Conservation (phyloP, 2,888 invertebrate species). For the Theodoxus fluviatilis region DNA sequence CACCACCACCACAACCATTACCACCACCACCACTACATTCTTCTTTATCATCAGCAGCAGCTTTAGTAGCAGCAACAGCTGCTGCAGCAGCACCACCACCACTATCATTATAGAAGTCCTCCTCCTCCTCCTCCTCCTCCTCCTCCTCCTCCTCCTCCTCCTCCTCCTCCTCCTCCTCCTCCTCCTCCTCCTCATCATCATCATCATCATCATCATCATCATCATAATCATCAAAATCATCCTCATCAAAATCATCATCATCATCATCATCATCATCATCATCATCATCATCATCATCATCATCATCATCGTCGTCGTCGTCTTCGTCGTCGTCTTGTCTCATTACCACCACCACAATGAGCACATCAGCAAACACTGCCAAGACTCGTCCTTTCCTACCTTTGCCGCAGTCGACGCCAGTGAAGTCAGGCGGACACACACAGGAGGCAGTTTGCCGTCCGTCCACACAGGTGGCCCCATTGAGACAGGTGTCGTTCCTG, state of each 20-base stretch:
- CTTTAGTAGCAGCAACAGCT: background rate
- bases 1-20: slow-evolving; percentile 12
- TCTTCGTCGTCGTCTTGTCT: slow-evolving; percentile 26
- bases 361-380: too few species aligned
- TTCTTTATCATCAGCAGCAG: background rate
- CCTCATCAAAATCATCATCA: slow-evolving; percentile 16
- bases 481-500: slow-evolving; percentile 41
- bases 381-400: too few species aligned
- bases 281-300: slow-evolving; percentile 15
- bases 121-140: background rate
- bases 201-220: slow-evolving; percentile 19
- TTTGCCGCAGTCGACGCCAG: slow-evolving; percentile 54
- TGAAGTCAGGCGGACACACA: slow-evolving; percentile 43
- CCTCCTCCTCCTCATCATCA: slow-evolving; percentile 2
- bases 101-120: slow-evolving; percentile 7
- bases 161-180: background rate
- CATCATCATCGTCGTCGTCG: slow-evolving; percentile 17
- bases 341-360: slow-evolving; percentile 27
- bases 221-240: too few species aligned
- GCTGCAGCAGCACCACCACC: slow-evolving; percentile 16
- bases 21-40: slow-evolving; percentile 15
- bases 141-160: background rate
- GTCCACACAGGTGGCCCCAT: slow-evolving; percentile 49
- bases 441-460: slow-evolving; percentile 36
- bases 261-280: slow-evolving; percentile 18